Percentiles rank a stretch among this genome's conserved stretches.
phyloP scores from a whole-genome alignment of 2,113 vertebrate species.

The Todiramphus chloris region DNA sequence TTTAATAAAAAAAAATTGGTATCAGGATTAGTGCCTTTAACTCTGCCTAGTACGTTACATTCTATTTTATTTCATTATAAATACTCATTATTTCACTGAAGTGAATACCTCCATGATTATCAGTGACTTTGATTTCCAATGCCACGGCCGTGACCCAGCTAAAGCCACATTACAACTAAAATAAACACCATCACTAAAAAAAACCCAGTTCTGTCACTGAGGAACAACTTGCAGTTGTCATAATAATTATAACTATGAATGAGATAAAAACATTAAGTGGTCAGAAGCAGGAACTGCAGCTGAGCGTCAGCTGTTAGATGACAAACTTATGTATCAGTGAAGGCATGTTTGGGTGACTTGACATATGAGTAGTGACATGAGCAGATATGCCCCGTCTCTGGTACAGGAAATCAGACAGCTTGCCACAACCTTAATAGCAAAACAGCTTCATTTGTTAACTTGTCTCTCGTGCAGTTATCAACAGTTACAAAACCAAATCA shows the following conservation, averaged over 20 bases:
- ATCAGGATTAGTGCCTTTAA: background rate
- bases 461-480: background rate
- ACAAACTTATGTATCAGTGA: background rate
- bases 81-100: background rate
- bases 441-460: background rate
- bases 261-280: conserved; percentile 31
- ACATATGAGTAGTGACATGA: background rate
- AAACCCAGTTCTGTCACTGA: background rate
- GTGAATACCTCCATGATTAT: background rate
- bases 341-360: background rate
- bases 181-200: background rate
- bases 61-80: background rate
- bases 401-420: background rate
- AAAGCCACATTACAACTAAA: background rate
- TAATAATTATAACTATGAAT: conserved; percentile 30
- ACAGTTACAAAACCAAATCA: background rate
- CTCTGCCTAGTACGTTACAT: background rate
- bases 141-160: background rate
- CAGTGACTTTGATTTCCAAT: background rate
- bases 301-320: conserved; percentile 36
- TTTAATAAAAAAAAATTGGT: background rate
- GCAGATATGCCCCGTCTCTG: background rate
- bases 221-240: conserved; percentile 45
- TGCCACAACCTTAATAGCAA: background rate
- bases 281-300: background rate